Evolutionary conservation across 2,888 invertebrate species (phyloP).

Genomic region (Cataglyphis altisquamis): DNA sequence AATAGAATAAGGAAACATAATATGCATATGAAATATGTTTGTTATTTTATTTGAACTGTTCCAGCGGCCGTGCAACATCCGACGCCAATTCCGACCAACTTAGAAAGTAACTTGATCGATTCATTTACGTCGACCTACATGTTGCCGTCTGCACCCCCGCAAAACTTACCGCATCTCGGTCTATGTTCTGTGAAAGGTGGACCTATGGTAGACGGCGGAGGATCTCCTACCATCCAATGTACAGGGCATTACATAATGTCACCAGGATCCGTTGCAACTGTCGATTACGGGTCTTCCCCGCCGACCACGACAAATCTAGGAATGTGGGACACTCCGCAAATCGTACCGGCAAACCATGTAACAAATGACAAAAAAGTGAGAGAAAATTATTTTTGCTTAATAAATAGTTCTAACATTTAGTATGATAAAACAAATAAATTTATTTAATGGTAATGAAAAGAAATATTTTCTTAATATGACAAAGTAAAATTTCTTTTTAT

Average conservation of each 20-base stretch:
- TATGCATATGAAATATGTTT: slow-evolving; percentile 65
- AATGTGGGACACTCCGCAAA: slow-evolving; percentile 82
- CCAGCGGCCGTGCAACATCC: slow-evolving; percentile 75
- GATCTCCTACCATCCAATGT: slow-evolving; percentile 78
- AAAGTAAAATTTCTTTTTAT: neutral
- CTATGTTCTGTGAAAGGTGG: slow-evolving; percentile 39
- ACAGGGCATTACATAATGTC: slow-evolving; percentile 82
- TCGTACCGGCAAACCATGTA: slow-evolving; percentile 70
- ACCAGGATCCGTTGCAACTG: slow-evolving; percentile 55
- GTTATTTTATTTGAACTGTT: slow-evolving; percentile 13
- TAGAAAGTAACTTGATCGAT: slow-evolving; percentile 81
- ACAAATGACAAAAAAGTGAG: slow-evolving; percentile 73
- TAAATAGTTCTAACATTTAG: neutral
- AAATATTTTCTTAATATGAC: neutral
- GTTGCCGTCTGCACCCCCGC: slow-evolving; percentile 76
- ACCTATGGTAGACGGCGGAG: slow-evolving; percentile 2
- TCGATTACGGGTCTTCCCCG: slow-evolving; percentile 75
- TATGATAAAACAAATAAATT: neutral
- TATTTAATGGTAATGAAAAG: neutral
- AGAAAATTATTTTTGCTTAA: slow-evolving; percentile 5
- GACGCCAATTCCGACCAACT: slow-evolving; percentile 69
- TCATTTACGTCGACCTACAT: slow-evolving; percentile 81
- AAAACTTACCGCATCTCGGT: slow-evolving; percentile 76
- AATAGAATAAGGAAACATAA: neutral
- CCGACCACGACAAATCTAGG: slow-evolving; percentile 78